phyloP scores from a whole-genome alignment of 2,888 invertebrate species.

The Volucella inanis region DNA sequence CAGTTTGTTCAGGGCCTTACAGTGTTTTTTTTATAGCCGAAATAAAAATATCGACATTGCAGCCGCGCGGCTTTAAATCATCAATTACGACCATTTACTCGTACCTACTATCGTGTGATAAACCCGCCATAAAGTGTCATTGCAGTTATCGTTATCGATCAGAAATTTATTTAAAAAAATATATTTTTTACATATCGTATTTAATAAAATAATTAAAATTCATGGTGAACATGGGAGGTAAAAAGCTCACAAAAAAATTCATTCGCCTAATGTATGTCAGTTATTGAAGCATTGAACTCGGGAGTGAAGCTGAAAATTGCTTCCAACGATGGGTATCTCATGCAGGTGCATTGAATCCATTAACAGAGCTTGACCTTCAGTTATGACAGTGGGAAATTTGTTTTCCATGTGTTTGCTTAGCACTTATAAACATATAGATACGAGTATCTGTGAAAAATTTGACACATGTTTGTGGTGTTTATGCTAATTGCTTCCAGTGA shows the following conservation, averaged over 20 bases:
- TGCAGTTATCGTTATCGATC: too few relatives aligned
- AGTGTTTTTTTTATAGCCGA: neutral
- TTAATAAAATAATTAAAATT: neutral
- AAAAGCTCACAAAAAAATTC: neutral
- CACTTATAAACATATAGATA: too few relatives aligned
- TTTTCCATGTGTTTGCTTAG: neutral
- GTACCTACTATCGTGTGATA: conserved; percentile 9
- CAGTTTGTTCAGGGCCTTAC: too few relatives aligned
- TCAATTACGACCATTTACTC: neutral
- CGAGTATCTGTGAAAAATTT: too few relatives aligned
- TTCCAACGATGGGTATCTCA: neutral
- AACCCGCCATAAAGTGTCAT: conserved; percentile 5
- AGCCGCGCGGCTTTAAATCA: neutral
- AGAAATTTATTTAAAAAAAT: neutral
- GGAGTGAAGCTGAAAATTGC: neutral
- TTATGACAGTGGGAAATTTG: neutral
- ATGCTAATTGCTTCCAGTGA: too few relatives aligned
- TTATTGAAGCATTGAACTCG: conserved; percentile 17
- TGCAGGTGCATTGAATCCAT: neutral
- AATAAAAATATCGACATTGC: neutral
- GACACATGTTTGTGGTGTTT: too few relatives aligned
- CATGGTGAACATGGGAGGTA: conserved; percentile 14
- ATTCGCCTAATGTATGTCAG: conserved; percentile 4
- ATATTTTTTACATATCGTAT: too few relatives aligned
- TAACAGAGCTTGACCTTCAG: conserved; percentile 1